Conservation (phyloP, 2,113 vertebrate genomes). For the Myiopsitta monachus region DNA sequence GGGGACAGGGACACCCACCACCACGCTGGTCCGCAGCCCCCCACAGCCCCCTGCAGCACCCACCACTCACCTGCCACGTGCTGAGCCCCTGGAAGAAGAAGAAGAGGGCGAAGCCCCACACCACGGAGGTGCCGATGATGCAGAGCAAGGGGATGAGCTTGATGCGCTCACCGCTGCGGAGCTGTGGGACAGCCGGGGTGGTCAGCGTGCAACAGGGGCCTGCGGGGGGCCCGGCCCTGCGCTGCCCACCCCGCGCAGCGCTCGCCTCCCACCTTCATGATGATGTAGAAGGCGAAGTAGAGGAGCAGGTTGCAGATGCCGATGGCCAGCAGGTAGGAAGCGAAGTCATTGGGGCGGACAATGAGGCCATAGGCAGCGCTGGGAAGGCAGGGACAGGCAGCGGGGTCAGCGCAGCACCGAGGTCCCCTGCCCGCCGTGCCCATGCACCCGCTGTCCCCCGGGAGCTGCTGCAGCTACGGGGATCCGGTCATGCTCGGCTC, state of each 20-base stretch:
- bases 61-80: slow-evolving; percentile 91
- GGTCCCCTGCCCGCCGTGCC: fast-evolving
- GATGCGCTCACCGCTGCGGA: slow-evolving; percentile 88
- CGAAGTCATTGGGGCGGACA: slow-evolving; percentile 91
- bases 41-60: fast-evolving
- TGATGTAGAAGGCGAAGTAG: slow-evolving; percentile 98
- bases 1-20: neutral
- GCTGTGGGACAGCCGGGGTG: slow-evolving; percentile 3
- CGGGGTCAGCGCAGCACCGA: neutral
- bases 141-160: slow-evolving; percentile 87
- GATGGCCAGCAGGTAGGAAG: slow-evolving; percentile 95
- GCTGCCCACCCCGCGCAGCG: neutral
- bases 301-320: slow-evolving; percentile 98
- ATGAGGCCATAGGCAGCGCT: slow-evolving; percentile 94
- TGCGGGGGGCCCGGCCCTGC: neutral
- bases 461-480: neutral
- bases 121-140: slow-evolving; percentile 89
- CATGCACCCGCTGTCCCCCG: neutral
- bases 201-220: neutral
- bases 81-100: slow-evolving; percentile 99
- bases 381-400: neutral
- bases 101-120: slow-evolving; percentile 95
- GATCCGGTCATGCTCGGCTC: neutral
- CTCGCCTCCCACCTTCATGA: slow-evolving; percentile 88
- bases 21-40: fast-evolving